A percentile compares a stretch with the other conserved stretches of the same genome.
Evolutionary conservation across 2,113 vertebrate genomes (phyloP).

Genomic region (Myanophis thanlyinensis): DNA sequence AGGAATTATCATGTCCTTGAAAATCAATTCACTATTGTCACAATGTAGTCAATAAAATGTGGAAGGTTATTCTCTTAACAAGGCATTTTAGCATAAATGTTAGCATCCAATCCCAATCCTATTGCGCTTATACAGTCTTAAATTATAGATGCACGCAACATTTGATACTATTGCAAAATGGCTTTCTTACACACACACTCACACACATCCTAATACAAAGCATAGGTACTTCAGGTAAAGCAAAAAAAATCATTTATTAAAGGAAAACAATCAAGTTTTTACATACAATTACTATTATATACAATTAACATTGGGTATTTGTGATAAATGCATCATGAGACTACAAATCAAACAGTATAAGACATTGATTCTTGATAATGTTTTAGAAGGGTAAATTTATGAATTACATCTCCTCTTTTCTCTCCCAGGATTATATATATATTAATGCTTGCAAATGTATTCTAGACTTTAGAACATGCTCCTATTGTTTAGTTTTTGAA

Average conservation of each 20-base stretch:
- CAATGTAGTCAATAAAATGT: slow-evolving; percentile 14
- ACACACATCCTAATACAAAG: background rate
- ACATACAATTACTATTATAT: background rate
- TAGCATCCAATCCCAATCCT: slow-evolving; percentile 33
- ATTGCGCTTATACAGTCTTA: slow-evolving; percentile 28
- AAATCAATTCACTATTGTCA: slow-evolving; percentile 24
- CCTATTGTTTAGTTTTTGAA: background rate
- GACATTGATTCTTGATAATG: background rate
- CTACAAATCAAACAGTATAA: background rate
- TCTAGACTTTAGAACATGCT: background rate
- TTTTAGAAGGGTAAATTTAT: background rate
- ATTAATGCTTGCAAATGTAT: background rate
- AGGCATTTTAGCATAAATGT: slow-evolving; percentile 6
- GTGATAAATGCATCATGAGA: background rate
- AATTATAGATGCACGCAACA: background rate
- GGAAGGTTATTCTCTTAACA: slow-evolving; percentile 29
- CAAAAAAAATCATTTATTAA: background rate
- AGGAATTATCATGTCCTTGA: slow-evolving; percentile 9
- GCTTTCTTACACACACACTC: no score
- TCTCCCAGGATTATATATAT: background rate
- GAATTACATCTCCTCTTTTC: background rate
- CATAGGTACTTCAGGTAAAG: background rate
- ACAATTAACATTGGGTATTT: background rate
- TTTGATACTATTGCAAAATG: background rate
- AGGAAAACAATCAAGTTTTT: background rate